phyloP scores from a whole-genome alignment of 2,888 invertebrate species.

The Andrena haemorrhoa region DNA sequence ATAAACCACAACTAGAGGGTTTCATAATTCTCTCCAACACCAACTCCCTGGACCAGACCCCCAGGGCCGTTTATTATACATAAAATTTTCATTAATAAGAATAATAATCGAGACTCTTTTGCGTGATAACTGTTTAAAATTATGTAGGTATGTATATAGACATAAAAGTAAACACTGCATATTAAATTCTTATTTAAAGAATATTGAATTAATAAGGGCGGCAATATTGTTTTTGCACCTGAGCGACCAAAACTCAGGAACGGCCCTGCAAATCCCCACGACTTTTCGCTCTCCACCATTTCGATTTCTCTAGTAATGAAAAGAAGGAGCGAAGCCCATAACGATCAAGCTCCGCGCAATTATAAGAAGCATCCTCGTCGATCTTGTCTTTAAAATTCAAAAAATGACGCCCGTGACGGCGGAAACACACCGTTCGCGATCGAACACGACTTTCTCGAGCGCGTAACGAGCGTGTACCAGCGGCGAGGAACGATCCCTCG shows the following conservation, averaged over 20 bases:
- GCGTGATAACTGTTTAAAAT: too few relatives aligned
- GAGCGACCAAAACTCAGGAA: too few relatives aligned
- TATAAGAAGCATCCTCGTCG: constrained; percentile 15
- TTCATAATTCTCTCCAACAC: background rate
- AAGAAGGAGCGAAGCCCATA: background rate
- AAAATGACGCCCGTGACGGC: constrained; percentile 12
- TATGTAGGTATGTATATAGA: too few relatives aligned
- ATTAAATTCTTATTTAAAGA: too few relatives aligned
- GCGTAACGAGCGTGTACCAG: constrained; percentile 29
- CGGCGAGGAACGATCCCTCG: constrained; percentile 27
- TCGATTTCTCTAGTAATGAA: background rate
- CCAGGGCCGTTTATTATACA: too few relatives aligned
- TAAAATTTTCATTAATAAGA: too few relatives aligned
- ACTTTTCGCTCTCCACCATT: background rate
- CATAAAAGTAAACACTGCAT: too few relatives aligned
- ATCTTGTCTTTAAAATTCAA: constrained; percentile 18
- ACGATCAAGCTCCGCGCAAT: constrained; percentile 7
- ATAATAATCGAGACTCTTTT: too few relatives aligned
- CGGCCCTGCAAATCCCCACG: too few relatives aligned
- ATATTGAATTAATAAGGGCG: too few relatives aligned
- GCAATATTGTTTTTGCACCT: too few relatives aligned
- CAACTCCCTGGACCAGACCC: background rate
- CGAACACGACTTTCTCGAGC: constrained; percentile 8
- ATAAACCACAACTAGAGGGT: background rate
- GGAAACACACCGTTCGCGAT: constrained; percentile 32